These are phyloP conservation scores for Cydia pomonella DNA, from an alignment of 1,140 invertebrate genomes.

Conservation along the genomic window DNA sequence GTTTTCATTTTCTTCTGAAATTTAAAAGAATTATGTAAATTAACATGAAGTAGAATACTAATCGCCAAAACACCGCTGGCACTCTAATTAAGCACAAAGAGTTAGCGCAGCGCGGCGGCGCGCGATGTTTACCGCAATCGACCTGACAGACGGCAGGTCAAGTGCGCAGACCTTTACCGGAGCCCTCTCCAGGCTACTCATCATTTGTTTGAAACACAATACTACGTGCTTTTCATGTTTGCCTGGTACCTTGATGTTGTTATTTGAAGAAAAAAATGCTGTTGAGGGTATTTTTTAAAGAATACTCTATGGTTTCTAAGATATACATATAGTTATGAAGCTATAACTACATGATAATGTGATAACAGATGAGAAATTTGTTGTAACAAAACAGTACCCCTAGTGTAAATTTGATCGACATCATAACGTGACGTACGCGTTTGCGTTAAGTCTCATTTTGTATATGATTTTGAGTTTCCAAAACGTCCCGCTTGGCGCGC, in stretches of 20 bases:
- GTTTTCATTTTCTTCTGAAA: background rate
- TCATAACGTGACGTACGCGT: too few relatives aligned
- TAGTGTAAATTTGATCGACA: too few relatives aligned
- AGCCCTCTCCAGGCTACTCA: background rate
- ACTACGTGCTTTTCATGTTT: background rate
- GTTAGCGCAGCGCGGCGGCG: slow-evolving; percentile 2
- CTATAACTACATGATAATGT: too few relatives aligned
- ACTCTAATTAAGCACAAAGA: slow-evolving; percentile 28
- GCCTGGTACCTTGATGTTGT: slow-evolving; percentile 18
- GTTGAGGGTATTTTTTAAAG: background rate
- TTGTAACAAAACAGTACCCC: too few relatives aligned
- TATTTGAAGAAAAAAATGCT: background rate
- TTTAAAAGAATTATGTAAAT: background rate
- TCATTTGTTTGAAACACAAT: slow-evolving; percentile 5
- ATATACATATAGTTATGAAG: too few relatives aligned
- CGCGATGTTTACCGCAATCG: slow-evolving; percentile 27
- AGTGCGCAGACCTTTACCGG: slow-evolving; percentile 26
- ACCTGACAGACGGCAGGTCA: slow-evolving; percentile 21
- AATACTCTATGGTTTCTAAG: too few relatives aligned
- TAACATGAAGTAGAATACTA: background rate
- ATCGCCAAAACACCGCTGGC: background rate
- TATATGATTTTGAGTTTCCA: too few relatives aligned
- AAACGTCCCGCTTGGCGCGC: too few relatives aligned
- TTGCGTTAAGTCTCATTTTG: too few relatives aligned
- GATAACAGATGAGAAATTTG: too few relatives aligned